These are phyloP conservation scores for Diceros bicornis DNA, from an alignment of 2,797 vertebrate genomes.

Conservation along the genomic window DNA sequence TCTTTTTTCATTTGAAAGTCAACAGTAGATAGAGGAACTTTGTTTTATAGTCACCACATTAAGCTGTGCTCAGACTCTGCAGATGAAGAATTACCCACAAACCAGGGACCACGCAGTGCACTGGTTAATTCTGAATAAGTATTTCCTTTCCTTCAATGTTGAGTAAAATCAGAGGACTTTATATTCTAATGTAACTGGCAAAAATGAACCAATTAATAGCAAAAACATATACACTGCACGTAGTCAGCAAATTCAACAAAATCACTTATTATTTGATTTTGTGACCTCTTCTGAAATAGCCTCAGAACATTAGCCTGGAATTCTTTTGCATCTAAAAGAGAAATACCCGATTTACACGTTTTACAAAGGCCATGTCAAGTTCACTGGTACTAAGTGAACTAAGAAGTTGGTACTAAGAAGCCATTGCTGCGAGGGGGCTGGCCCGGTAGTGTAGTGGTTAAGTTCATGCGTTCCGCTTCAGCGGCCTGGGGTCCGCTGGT, in stretches of 20 bases:
- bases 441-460: no score
- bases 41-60: not conserved
- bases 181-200: not conserved
- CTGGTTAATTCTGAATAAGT: slow-evolving; percentile 41
- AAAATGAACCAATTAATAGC: slow-evolving; percentile 61
- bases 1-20: slow-evolving; percentile 52
- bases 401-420: not conserved
- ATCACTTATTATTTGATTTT: slow-evolving; percentile 19
- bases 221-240: not conserved
- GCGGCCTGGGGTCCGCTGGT: no score
- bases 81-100: slow-evolving; percentile 1
- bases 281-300: slow-evolving; percentile 13
- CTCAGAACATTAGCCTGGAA: not conserved
- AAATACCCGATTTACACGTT: not conserved
- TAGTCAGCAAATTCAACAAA: slow-evolving; percentile 28
- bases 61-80: not conserved
- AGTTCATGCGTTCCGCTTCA: no score
- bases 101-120: not conserved
- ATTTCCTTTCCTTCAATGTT: not conserved
- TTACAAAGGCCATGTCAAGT: not conserved
- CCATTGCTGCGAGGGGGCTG: not conserved
- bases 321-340: slow-evolving; percentile 39
- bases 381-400: no score
- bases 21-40: not conserved
- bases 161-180: not conserved